These are phyloP conservation scores for Drosophila bocki DNA, from an alignment of 1,140 invertebrate species.

Conservation along the genomic window DNA sequence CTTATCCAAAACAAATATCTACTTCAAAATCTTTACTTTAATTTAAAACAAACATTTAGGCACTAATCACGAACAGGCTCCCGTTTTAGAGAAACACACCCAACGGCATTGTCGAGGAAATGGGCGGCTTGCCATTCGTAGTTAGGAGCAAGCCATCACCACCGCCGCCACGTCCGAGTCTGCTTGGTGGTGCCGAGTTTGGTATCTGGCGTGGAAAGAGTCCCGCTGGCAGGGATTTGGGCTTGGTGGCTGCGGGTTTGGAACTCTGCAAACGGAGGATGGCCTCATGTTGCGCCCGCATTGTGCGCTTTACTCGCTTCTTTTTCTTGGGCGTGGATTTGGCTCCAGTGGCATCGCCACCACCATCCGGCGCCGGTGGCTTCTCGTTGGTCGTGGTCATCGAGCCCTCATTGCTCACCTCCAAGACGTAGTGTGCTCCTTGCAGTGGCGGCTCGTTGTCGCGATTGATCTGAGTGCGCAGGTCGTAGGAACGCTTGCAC, in stretches of 20 bases:
- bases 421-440: neutral
- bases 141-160: slow-evolving; percentile 42
- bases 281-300: slow-evolving; percentile 25
- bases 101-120: slow-evolving; percentile 22
- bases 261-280: slow-evolving; percentile 48
- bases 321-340: slow-evolving; percentile 47
- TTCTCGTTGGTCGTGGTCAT: neutral
- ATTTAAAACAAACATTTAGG: slow-evolving; percentile 20
- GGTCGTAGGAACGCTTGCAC: slow-evolving; percentile 73
- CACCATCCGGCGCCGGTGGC: neutral
- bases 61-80: neutral
- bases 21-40: slow-evolving; percentile 1
- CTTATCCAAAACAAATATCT: too few species aligned
- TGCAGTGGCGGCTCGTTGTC: slow-evolving; percentile 47
- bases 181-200: slow-evolving; percentile 12
- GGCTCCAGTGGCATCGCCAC: slow-evolving; percentile 7
- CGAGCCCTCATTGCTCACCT: neutral
- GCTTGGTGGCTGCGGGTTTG: neutral
- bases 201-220: slow-evolving; percentile 26
- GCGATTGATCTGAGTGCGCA: slow-evolving; percentile 51
- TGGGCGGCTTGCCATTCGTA: slow-evolving; percentile 8
- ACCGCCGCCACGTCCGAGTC: slow-evolving; percentile 3
- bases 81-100: slow-evolving; percentile 10
- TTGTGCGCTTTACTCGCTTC: slow-evolving; percentile 50
- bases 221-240: slow-evolving; percentile 2